Evolutionary conservation across 2,113 vertebrate genomes (phyloP).

Genomic region (Menidia beryllina): DNA sequence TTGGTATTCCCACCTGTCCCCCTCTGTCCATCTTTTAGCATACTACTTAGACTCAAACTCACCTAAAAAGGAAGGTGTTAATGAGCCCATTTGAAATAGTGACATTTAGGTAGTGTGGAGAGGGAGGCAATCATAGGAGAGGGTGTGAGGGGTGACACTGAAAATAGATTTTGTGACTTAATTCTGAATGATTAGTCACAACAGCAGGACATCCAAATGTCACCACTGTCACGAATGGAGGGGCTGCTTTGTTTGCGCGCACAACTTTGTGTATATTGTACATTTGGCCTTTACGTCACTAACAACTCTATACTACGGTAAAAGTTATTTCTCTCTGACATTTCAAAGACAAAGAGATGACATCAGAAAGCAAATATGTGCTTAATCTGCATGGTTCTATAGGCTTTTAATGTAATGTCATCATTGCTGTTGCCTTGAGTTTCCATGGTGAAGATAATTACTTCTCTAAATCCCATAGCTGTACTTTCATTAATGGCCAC

Average conservation of each 20-base stretch:
- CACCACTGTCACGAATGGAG: slow-evolving; percentile 56
- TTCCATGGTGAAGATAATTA: background rate
- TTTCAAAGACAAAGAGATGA: slow-evolving; percentile 31
- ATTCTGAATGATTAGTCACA: slow-evolving; percentile 76
- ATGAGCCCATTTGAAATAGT: slow-evolving; percentile 73
- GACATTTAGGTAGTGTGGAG: slow-evolving; percentile 65
- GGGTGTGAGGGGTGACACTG: slow-evolving; percentile 53
- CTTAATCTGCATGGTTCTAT: background rate
- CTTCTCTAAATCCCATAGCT: slow-evolving; percentile 5
- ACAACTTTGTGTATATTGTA: slow-evolving; percentile 19
- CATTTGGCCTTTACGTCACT: slow-evolving; percentile 56
- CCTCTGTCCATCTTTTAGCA: background rate
- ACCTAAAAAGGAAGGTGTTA: slow-evolving; percentile 60
- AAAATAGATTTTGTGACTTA: slow-evolving; percentile 76
- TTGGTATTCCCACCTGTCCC: slow-evolving; percentile 27
- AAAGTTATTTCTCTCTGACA: slow-evolving; percentile 46
- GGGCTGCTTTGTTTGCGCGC: slow-evolving; percentile 30
- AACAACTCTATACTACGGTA: slow-evolving; percentile 40
- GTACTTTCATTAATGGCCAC: slow-evolving; percentile 6
- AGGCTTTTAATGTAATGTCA: background rate
- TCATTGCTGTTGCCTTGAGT: slow-evolving; percentile 4
- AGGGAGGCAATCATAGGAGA: slow-evolving; percentile 4
- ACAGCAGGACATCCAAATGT: slow-evolving; percentile 70
- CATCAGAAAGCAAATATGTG: background rate
- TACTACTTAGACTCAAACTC: slow-evolving; percentile 13